phyloP scores from a whole-genome alignment of 2,113 vertebrate species.

The Labeo catla region DNA sequence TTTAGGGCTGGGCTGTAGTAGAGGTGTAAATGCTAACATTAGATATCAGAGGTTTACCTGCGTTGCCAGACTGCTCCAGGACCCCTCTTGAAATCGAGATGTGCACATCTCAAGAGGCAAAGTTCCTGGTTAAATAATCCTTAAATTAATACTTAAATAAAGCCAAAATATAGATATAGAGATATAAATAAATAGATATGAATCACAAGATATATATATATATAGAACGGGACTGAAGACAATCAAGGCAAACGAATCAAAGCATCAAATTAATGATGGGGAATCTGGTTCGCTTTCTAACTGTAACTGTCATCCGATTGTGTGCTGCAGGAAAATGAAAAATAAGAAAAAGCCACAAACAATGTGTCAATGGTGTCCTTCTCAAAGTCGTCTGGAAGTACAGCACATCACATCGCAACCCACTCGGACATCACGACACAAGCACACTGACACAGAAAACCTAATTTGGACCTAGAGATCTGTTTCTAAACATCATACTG shows the following conservation, averaged over 20 bases:
- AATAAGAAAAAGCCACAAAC: conserved; percentile 44
- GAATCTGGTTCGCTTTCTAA: conserved; percentile 46
- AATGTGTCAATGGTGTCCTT: conserved; percentile 45
- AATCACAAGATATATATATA: conserved; percentile 60
- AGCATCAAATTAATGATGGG: conserved; percentile 60
- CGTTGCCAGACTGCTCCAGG: conserved; percentile 67
- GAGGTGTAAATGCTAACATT: conserved; percentile 67
- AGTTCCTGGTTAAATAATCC: conserved; percentile 72
- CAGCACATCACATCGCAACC: conserved; percentile 22
- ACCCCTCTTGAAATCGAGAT: conserved; percentile 72
- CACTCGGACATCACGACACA: conserved; percentile 23
- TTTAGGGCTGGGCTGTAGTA: conserved; percentile 55
- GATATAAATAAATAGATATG: conserved; percentile 64
- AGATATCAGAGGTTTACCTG: conserved; percentile 71
- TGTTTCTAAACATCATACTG: conserved; percentile 33
- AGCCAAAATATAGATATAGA: conserved; percentile 66
- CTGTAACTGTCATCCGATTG: conserved; percentile 48
- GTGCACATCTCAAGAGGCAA: conserved; percentile 73
- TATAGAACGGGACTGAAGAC: conserved; percentile 64
- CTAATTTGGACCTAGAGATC: background rate
- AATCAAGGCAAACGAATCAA: conserved; percentile 63
- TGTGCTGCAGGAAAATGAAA: conserved; percentile 49
- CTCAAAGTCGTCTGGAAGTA: conserved; percentile 16
- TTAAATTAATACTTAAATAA: conserved; percentile 71
- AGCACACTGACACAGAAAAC: conserved; percentile 29